Evolutionary conservation across 1,140 invertebrate genomes (phyloP), one percentile per base, ranked within the genome.

Genomic region (Globodera ellingtonae): DNA sequence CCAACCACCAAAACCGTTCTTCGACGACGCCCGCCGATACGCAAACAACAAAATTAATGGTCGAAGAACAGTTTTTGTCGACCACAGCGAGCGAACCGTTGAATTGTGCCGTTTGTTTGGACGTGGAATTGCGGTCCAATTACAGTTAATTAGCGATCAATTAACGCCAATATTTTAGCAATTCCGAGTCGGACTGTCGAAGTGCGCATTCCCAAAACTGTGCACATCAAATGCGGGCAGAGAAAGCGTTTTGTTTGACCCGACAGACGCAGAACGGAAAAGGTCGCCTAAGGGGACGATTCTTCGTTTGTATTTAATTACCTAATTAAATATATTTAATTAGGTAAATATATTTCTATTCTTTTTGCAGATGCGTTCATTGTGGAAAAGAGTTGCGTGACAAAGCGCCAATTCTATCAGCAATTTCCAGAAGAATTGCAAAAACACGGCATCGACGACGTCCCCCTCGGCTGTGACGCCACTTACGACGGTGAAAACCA

Each of bases 201-300:
- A 83, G 71, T 59, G 52, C 52, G 52, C n/a, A 46, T 18, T 35
- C 52, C 46, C 21, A 50, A 46, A 75, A 82, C 21, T 82, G 81
- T 59, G 65, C 50, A 24, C 46, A 71, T n/a, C 8, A 73, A 47
- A 62, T 65, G 5, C 59, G 52, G 15, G 76, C 71, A 8, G 80
- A 81, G 72, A 65, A 75, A 48, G 59, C 65, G 18, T 82, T 67
- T 83, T 82, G 81, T 70, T 62, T 82, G 56, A 82, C 81, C 47
- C 18, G 81, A 79, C 81, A 82, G 50, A 75, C 81, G 46, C 81
- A 82, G 44, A 82, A 83, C 18, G 79, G 82, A 59, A 81, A 81
- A 81, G 56, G 80, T 81, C 67, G 3, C 71, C 10, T 50, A 69
- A 67, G 47, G 70, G 35, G 48, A 21, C 18, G 7, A 62, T 13